Evolutionary conservation across 2,888 invertebrate genomes (phyloP), one percentile per base, ranked within the genome.

Genomic region (Brachyptera risi): DNA sequence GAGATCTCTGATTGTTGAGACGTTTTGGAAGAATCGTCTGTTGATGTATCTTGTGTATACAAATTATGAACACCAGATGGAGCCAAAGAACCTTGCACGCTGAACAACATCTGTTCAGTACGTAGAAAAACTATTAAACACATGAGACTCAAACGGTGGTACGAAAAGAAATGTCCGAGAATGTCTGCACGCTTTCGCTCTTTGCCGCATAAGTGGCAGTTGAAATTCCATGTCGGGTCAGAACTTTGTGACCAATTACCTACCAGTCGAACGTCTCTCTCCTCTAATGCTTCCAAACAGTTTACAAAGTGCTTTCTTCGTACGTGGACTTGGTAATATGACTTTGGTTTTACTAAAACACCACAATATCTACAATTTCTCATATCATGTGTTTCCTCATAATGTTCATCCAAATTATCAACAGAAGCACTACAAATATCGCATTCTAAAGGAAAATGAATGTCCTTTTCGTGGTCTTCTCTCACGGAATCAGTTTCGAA

Each of bases 131-230:
- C 63, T 23, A 66, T 58, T 26, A 67, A 58, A 59, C 66, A 65
- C 7, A 62, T 24, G 27, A 67, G 44, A 11, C 65, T 64, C 19
- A 66, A 54, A 15, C 65, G 63, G 57, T 67, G 67, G 63, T 67
- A 67, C 17, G 65, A 65, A 57, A 63, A 65, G 56, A 67, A 66
- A 57, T 67, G 67, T 23, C 66, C 67, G 64, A 67, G 65, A 27
- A 65, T 65, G 60, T 66, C 66, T 5, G 64, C 51, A 26, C 64
- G 62, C 44, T 65, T 63, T 4, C 65, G 50, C 58, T 65, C 64
- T 56, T 66, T 67, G 35, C 64, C 63, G 58, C 67, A 67, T 5
- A 67, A 56, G 23, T 59, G 56, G 58, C 67, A 67, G 24, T 51
- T 56, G 44, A 67, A 67, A 35, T 61, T 65, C 67, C 67, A 67